Conservation (phyloP, 35 echinoderm and acorn worm species). For the Chiridota heheva region DNA sequence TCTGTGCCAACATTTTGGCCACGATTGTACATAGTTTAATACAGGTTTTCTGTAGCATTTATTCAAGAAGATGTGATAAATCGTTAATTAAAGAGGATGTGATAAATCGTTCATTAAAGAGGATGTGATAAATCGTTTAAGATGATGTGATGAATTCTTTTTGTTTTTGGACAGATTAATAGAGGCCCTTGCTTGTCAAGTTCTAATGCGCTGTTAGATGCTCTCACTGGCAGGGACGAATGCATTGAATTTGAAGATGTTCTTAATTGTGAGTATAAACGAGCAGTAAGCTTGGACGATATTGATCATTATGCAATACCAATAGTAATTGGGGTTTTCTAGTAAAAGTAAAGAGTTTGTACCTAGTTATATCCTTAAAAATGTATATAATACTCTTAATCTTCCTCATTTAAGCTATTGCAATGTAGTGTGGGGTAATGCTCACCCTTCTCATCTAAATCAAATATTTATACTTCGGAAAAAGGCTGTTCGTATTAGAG, state of each 20-base stretch:
- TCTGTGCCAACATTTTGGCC: neutral
- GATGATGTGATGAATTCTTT: neutral
- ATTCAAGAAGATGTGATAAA: neutral
- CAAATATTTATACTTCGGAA: too few species aligned
- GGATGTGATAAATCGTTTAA: too few species aligned
- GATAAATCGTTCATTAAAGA: neutral
- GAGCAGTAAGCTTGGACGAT: too few species aligned
- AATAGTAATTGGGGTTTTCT: too few species aligned
- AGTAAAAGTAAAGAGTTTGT: too few species aligned
- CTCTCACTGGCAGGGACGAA: constrained; percentile 67
- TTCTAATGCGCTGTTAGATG: constrained; percentile 68
- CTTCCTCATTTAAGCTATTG: too few species aligned
- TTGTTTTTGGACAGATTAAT: constrained; percentile 43
- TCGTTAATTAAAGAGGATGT: neutral
- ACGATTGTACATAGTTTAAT: neutral
- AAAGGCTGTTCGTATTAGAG: too few species aligned
- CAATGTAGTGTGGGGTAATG: too few species aligned
- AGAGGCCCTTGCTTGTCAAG: constrained; percentile 60
- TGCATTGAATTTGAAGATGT: constrained; percentile 85
- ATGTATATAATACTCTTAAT: too few species aligned
- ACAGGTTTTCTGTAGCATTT: neutral
- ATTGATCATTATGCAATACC: too few species aligned
- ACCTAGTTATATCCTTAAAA: too few species aligned
- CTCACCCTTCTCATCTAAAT: too few species aligned
- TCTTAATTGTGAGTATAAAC: constrained; percentile 72